A percentile compares a stretch with the other conserved stretches of the same genome.
phyloP scores from a whole-genome alignment of 2,113 vertebrate genomes.

The Nothobranchius kuhntae region DNA sequence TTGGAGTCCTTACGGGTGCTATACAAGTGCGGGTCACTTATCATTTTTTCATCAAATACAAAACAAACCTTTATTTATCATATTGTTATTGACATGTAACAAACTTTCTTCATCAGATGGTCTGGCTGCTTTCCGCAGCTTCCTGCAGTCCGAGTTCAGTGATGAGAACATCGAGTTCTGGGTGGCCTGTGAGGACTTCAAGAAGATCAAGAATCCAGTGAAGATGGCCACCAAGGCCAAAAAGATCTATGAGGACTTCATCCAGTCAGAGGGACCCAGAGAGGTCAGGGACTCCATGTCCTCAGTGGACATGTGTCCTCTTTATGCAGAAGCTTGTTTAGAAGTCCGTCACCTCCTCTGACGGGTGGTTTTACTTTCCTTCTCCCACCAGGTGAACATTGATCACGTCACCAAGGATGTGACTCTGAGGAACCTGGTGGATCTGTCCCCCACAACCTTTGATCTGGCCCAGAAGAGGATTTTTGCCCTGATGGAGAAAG shows the following conservation, averaged over 20 bases:
- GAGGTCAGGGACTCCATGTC: slow-evolving; percentile 83
- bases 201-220: slow-evolving; percentile 84
- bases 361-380: neutral
- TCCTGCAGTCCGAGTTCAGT: slow-evolving; percentile 96
- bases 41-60: too few relatives aligned
- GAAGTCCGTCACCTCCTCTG: neutral
- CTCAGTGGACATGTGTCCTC: too few relatives aligned
- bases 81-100: too few relatives aligned
- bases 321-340: too few relatives aligned
- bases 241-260: slow-evolving; percentile 95
- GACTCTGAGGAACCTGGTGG: slow-evolving; percentile 91
- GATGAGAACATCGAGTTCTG: slow-evolving; percentile 97
- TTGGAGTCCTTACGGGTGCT: too few relatives aligned
- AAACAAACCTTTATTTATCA: too few relatives aligned
- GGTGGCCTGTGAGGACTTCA: slow-evolving; percentile 94
- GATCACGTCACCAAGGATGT: slow-evolving; percentile 93
- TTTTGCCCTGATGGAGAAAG: slow-evolving; percentile 95
- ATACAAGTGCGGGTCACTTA: too few relatives aligned
- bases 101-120: slow-evolving; percentile 79
- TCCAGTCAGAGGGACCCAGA: slow-evolving; percentile 90
- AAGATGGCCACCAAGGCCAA: slow-evolving; percentile 89
- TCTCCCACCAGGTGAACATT: slow-evolving; percentile 87
- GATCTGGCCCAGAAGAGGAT: slow-evolving; percentile 93
- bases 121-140: slow-evolving; percentile 85
- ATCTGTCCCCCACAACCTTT: slow-evolving; percentile 86